phyloP scores from a whole-genome alignment of 2,888 invertebrate species.

The Euspilapteryx auroguttella region DNA sequence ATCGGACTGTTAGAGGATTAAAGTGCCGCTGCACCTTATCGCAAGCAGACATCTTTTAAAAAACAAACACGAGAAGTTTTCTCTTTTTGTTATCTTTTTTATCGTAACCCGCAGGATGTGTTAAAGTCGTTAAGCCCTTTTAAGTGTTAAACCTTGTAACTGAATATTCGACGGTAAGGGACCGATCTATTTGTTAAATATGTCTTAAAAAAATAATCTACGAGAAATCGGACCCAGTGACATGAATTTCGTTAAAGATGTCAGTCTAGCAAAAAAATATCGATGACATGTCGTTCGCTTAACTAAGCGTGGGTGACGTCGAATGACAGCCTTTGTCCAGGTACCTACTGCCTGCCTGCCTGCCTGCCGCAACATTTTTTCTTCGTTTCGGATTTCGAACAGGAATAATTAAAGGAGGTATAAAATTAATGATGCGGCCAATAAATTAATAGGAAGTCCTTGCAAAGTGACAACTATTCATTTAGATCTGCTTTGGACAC shows the following conservation, averaged over 20 bases:
- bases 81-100: conserved; percentile 56
- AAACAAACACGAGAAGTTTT: conserved; percentile 57
- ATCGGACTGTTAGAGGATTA: conserved; percentile 55
- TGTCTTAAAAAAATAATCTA: conserved; percentile 53
- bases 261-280: conserved; percentile 48
- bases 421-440: too few species aligned
- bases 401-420: too few species aligned
- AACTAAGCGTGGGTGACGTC: conserved; percentile 34
- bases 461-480: too few species aligned
- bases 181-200: conserved; percentile 59
- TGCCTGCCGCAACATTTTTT: too few species aligned
- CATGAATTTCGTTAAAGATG: conserved; percentile 58
- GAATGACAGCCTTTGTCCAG: conserved; percentile 26
- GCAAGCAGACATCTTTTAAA: conserved; percentile 59
- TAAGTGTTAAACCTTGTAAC: conserved; percentile 63
- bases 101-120: conserved; percentile 62
- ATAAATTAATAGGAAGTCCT: too few species aligned
- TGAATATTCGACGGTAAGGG: conserved; percentile 57
- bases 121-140: conserved; percentile 62
- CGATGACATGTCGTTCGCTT: conserved; percentile 42
- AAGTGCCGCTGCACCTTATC: conserved; percentile 57
- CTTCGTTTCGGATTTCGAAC: too few species aligned
- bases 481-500: too few species aligned
- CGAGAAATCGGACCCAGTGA: conserved; percentile 56
- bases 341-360: too few species aligned